Conservation (phyloP, 2,888 invertebrate genomes). For the Yponomeuta cagnagella region DNA sequence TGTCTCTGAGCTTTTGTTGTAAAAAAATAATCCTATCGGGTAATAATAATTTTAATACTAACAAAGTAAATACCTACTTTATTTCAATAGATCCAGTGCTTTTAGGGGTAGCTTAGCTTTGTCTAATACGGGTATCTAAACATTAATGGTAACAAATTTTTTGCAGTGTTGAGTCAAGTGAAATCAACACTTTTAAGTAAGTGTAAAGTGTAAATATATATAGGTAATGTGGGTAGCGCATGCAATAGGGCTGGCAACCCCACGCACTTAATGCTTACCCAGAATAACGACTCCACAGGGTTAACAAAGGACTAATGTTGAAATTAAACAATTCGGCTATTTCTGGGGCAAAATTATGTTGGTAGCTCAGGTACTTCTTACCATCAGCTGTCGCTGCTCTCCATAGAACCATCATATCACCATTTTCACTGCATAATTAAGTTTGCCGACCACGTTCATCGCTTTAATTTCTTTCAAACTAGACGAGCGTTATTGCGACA, state of each 20-base stretch:
- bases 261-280: slow-evolving; percentile 61
- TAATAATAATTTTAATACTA: background rate
- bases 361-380: background rate
- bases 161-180: slow-evolving; percentile 73
- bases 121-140: slow-evolving; percentile 33
- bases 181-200: slow-evolving; percentile 64
- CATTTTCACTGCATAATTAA: slow-evolving; percentile 50
- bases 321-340: background rate
- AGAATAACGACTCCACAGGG: slow-evolving; percentile 30
- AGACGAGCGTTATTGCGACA: slow-evolving; percentile 36
- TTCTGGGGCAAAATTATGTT: background rate
- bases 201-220: slow-evolving; percentile 57
- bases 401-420: background rate
- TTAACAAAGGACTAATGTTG: background rate
- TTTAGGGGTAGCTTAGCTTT: slow-evolving; percentile 4
- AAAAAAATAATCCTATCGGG: background rate
- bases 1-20: background rate
- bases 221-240: slow-evolving; percentile 71
- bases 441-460: slow-evolving; percentile 58
- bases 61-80: background rate
- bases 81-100: background rate
- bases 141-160: slow-evolving; percentile 53
- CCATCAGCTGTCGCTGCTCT: background rate
- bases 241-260: slow-evolving; percentile 57
- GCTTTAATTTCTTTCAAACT: slow-evolving; percentile 51